Evolutionary conservation across 2,888 invertebrate species (phyloP), one percentile per base, ranked within the genome.

Genomic region (Cyaniris semiargus): DNA sequence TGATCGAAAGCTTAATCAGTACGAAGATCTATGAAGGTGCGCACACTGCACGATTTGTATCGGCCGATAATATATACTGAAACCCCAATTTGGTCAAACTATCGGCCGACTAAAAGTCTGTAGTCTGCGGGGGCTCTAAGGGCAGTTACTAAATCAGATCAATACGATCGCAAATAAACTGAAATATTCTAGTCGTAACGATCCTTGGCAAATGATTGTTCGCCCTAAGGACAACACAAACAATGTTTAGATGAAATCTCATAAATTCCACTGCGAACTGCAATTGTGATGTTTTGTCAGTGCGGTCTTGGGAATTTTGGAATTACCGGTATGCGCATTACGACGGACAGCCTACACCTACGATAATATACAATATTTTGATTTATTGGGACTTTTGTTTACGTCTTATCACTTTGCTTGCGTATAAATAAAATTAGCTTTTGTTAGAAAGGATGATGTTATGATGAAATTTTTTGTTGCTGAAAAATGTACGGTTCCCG

Each of bases 221-320:
- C n/a, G 53, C 18, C 21, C 3, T 60, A 21, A 60, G 1, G 60
- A 60, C 60, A 72, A 48, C 34, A n/a, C 3, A 34, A 34, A 71
- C 44, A 72, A 48, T 72, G 60, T 79, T 89, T 90, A 90, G 84
- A 88, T 85, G 89, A 89, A 88, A 88, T 88, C 77, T 89, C 89
- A 91, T 90, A 81, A 84, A 83, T 87, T 86, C 88, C 81, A 80
- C 82, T 80, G 84, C 88, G 85, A 84, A 84, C 87, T 84, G 83
- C 83, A 84, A 87, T 85, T 77, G 76, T 80, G 82, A 85, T 84
- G 83, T 82, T 87, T 87, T 89, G 88, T 88, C 87, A 87, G 87
- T 86, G 82, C 83, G 81, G 81, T 86, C 84, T 85, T 86, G 84
- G 83, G 85, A 87, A 87, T 85, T 85, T 87, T 86, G 85, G 66